A percentile compares a stretch with the other conserved stretches of the same genome.
Evolutionary conservation across 2,888 invertebrate species (phyloP).

Genomic region (Hirtodrosophila duncani): DNA sequence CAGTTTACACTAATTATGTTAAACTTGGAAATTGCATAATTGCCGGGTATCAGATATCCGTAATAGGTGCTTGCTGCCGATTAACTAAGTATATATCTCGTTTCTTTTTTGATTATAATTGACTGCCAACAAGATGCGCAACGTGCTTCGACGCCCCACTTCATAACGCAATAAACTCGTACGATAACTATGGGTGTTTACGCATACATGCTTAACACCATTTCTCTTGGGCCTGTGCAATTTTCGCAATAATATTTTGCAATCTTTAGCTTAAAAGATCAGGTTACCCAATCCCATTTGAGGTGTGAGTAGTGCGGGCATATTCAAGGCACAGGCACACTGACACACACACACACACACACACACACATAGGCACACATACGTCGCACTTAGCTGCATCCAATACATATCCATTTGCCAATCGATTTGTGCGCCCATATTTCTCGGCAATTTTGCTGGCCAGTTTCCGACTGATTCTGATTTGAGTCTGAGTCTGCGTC

Average conservation of each 20-base stretch:
- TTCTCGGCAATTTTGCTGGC: slow-evolving; percentile 40
- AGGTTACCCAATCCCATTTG: slow-evolving; percentile 45
- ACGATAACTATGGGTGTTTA: too few relatives aligned
- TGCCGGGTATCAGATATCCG: too few relatives aligned
- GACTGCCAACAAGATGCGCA: slow-evolving; percentile 50
- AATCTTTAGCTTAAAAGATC: slow-evolving; percentile 65
- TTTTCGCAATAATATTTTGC: slow-evolving; percentile 46
- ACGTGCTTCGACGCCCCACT: slow-evolving; percentile 39
- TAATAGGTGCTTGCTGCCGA: too few relatives aligned
- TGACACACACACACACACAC: neutral
- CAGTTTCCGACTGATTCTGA: slow-evolving; percentile 9
- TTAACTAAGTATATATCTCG: slow-evolving; percentile 20
- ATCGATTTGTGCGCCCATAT: slow-evolving; percentile 65
- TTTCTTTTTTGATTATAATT: slow-evolving; percentile 26
- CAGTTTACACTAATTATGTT: too few relatives aligned
- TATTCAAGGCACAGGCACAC: neutral
- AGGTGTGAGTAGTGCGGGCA: too few relatives aligned
- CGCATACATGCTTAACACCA: slow-evolving; percentile 37
- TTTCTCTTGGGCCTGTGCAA: slow-evolving; percentile 35
- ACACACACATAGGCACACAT: slow-evolving; percentile 24
- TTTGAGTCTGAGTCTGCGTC: neutral
- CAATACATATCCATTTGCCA: slow-evolving; percentile 69
- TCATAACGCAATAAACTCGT: too few relatives aligned
- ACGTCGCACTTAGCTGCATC: too few relatives aligned
- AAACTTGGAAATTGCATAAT: too few relatives aligned